Evolutionary conservation across 2,797 vertebrate genomes (phyloP).

Genomic region (Melanogrammus aeglefinus): DNA sequence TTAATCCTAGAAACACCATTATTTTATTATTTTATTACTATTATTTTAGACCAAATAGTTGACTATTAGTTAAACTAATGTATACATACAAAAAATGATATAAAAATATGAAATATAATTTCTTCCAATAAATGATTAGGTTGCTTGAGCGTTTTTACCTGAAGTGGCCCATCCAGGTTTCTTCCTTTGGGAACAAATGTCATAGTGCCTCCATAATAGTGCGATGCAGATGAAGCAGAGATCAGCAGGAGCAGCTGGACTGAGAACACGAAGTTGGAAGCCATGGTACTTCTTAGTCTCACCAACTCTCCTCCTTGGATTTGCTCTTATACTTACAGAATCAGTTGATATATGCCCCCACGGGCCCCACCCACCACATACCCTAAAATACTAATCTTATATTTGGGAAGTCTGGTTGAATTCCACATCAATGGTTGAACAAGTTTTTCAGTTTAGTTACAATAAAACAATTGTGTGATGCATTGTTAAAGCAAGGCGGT

Average conservation of each 20-base stretch:
- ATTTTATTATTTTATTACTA: too few species aligned
- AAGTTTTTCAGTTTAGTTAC: neutral
- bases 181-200: slow-evolving; percentile 30
- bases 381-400: neutral
- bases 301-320: neutral
- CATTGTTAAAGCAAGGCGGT: neutral
- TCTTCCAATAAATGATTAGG: neutral
- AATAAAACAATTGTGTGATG: neutral
- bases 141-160: slow-evolving; percentile 21
- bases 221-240: slow-evolving; percentile 35
- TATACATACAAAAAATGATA: neutral
- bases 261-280: slow-evolving; percentile 12
- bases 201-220: slow-evolving; percentile 16
- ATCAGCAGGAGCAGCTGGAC: slow-evolving; percentile 46
- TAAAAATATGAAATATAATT: neutral
- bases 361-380: neutral
- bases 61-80: neutral
- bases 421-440: neutral
- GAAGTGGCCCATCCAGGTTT: slow-evolving; percentile 35
- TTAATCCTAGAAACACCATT: too few species aligned
- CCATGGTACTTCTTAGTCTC: slow-evolving; percentile 36
- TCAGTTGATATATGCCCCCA: slow-evolving; percentile 17
- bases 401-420: too few species aligned
- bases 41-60: neutral
- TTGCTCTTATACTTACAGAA: slow-evolving; percentile 18